Base-by-base conservation (phyloP, 1,140 invertebrate genomes). In the Papilio aristodemus region DNA sequence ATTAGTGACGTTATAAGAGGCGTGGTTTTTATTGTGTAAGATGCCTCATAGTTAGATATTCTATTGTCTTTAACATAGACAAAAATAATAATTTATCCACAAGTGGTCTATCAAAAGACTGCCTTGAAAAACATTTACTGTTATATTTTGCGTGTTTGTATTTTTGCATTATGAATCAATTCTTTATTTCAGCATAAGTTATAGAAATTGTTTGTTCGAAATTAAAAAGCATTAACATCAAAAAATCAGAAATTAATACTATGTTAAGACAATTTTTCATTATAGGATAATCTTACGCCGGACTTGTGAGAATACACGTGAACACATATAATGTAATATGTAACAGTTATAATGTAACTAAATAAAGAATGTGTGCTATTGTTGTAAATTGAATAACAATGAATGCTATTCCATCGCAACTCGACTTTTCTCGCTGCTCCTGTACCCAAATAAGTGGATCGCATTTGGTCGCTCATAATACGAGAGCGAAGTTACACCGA, bases 391-490 rank as follows among this genome's bases (percentile, higher is more conserved):
- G 39, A 46, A 66, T 36, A 32, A 66, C 39, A 50, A 50, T 50
- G 63, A 66, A 17, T n/a, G 39, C 7, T 36, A 32, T 50, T 50
- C 27, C 19, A 50, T 50, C 63, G 36, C 32, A 10, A 36, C 13
- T 64, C 37, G 38, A 41, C 37, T 22, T 41, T 59, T 59, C 58
- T 59, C 32, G 27, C 13, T 32, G 41, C 63, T 72, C 54, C 66
- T 72, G 68, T 70, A 59, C 68, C 66, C 71, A 58, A 72, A 71
- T 75, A 67, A 69, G 59, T 70, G 73, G 67, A 80, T 74, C 71
- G 68, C 80, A 81, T 86, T 85, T 78, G 79, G 81, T 83, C 69
- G 73, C 77, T 90, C 80, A 84, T 88, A 76, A 76, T 77, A 78
- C 71, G 75, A 81, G 79, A 87, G 71, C 76, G 71, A 74, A 79